phyloP scores from a whole-genome alignment of 1,140 invertebrate genomes.

The Drosophila lacertosa region DNA sequence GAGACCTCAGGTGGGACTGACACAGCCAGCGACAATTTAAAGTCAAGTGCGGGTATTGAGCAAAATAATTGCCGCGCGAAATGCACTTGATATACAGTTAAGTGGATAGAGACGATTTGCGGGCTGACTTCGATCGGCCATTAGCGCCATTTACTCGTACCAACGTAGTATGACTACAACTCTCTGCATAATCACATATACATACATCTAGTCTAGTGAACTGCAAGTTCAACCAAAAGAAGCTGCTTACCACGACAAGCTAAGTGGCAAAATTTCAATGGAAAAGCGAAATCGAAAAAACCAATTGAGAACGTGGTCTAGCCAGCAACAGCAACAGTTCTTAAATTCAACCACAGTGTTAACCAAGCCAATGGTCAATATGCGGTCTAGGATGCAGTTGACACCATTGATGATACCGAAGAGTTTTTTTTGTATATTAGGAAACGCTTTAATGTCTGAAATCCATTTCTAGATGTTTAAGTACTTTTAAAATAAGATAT shows the following conservation, averaged over 20 bases:
- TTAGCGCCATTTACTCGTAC: constrained; percentile 71
- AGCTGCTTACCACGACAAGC: constrained; percentile 44
- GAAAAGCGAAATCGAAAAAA: constrained; percentile 66
- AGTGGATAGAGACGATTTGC: constrained; percentile 35
- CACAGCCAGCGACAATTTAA: constrained; percentile 68
- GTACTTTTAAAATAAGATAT: too few relatives aligned
- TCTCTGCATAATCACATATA: constrained; percentile 1
- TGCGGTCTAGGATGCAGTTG: neutral
- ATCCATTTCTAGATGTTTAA: neutral
- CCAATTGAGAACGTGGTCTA: constrained; percentile 42
- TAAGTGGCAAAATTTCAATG: constrained; percentile 73
- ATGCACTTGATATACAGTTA: constrained; percentile 66
- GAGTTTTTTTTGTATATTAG: too few relatives aligned
- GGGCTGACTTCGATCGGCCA: constrained; percentile 44
- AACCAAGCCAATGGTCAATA: constrained; percentile 32
- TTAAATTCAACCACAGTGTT: constrained; percentile 9
- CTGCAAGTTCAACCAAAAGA: neutral
- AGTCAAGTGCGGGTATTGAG: constrained; percentile 68
- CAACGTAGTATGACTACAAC: constrained; percentile 24
- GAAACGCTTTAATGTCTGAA: too few relatives aligned
- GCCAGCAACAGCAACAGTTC: constrained; percentile 8
- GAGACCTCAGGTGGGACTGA: constrained; percentile 52
- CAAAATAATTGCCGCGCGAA: constrained; percentile 69
- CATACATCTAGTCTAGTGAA: neutral
- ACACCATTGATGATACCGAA: neutral